A percentile compares a stretch with the other conserved stretches of the same genome.
Evolutionary conservation across 2,888 invertebrate genomes (phyloP).

Genomic region (Malthinus flaveolus): DNA sequence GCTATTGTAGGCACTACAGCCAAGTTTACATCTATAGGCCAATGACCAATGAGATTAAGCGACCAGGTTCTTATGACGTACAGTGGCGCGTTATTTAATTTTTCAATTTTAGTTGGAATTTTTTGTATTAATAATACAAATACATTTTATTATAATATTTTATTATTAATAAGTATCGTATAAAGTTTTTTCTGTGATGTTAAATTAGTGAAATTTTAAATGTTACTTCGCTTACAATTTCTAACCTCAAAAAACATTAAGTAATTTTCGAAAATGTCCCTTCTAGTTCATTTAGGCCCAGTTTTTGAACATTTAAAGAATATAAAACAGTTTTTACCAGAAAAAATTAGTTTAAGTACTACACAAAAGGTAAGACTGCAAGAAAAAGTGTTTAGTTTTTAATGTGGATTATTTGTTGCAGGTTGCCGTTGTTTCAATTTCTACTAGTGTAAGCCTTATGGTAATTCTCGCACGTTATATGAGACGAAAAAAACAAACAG

Average conservation of each 20-base stretch:
- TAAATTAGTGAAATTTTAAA: not conserved
- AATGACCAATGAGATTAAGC: too few relatives aligned
- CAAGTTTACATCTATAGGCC: not conserved
- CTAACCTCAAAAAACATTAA: conserved; percentile 1
- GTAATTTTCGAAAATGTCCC: conserved; percentile 45
- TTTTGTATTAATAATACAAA: too few relatives aligned
- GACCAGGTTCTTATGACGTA: too few relatives aligned
- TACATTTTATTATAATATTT: not conserved
- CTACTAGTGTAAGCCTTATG: conserved; percentile 79
- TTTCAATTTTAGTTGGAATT: not conserved
- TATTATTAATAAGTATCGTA: not conserved
- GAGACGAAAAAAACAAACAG: conserved; percentile 69
- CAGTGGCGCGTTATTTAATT: not conserved
- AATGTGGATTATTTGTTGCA: conserved; percentile 44
- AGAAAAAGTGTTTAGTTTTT: conserved; percentile 1
- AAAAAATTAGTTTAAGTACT: conserved; percentile 60
- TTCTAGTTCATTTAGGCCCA: conserved; percentile 61
- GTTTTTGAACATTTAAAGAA: conserved; percentile 60
- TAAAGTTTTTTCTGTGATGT: not conserved
- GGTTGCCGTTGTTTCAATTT: conserved; percentile 73
- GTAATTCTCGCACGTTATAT: conserved; percentile 81
- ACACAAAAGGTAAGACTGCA: conserved; percentile 66
- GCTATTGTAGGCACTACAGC: too few relatives aligned
- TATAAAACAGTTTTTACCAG: conserved; percentile 56
- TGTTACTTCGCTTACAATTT: not conserved